phyloP scores from a whole-genome alignment of 2,888 invertebrate genomes.

The Lithophane semibrunnea region DNA sequence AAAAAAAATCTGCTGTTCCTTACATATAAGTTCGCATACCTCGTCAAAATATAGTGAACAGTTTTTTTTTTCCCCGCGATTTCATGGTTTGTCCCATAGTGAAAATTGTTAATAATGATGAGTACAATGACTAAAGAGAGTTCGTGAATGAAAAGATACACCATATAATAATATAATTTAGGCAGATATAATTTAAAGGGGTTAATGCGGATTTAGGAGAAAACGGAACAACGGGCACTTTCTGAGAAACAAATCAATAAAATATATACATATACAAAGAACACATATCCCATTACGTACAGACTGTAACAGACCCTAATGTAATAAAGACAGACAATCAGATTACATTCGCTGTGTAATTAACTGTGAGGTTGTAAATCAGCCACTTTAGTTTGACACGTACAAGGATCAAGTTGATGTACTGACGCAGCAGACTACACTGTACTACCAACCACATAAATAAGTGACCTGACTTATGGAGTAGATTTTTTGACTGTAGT shows the following conservation, averaged over 20 bases:
- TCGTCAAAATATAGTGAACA: no score
- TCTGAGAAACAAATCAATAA: not conserved
- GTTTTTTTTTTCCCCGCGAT: no score
- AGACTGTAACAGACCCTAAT: constrained; percentile 42
- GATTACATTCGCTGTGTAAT: constrained; percentile 55
- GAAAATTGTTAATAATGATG: no score
- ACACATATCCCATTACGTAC: constrained; percentile 12
- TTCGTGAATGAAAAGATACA: no score
- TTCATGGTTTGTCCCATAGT: no score
- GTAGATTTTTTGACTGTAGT: not conserved
- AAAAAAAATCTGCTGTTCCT: no score
- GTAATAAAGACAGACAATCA: constrained; percentile 56
- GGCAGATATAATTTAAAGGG: not conserved
- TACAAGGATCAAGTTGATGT: constrained; percentile 60
- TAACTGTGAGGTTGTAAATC: constrained; percentile 57
- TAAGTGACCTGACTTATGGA: constrained; percentile 3
- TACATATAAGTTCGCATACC: no score
- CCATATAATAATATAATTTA: no score
- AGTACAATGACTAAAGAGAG: no score
- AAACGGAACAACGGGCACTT: not conserved
- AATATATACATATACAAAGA: not conserved
- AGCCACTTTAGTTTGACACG: constrained; percentile 58
- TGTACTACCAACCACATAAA: constrained; percentile 25
- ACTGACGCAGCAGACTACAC: constrained; percentile 35
- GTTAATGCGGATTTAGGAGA: not conserved